Base-by-base conservation (phyloP, 1,140 invertebrate species). In the Paraescarpia echinospica region DNA sequence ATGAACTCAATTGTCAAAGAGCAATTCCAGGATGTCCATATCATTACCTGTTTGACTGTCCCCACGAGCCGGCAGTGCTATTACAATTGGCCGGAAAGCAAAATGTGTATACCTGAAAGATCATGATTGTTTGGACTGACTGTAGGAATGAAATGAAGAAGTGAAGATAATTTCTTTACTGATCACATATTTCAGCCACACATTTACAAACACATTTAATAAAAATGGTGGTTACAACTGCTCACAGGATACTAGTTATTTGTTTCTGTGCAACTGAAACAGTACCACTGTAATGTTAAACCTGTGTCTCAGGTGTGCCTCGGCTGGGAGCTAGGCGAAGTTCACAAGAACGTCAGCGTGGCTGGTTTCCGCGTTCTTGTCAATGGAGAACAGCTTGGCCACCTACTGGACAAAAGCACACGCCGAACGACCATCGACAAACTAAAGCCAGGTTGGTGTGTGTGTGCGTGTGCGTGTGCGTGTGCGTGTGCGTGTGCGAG, bases 371-470 rank as follows among this genome's bases (percentile, higher is more conserved):
- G 90, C 33, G 27, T 93, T n/a, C 34, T 90, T 27, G 91, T 91
- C 34, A 92, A 93, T 33, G 93, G 92, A 22, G 34, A 90, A 34
- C 93, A 91, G 34, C n/a, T 92, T 18, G 93, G 93, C 35, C 41
- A 90, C 18, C 31, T 91, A 34, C 35, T 93, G 77, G 33, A 48
- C 33, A 33, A 34, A 41, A 41, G 33, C 88, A 48, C 77, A 33
- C 31, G 34, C 8, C 91, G 92, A 89, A 90, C 89, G 33, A 92
- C 34, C n/a, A 77, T 93, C 34, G 93, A 93, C 89, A 93, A 93
- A 34, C 88, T 93, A 8, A 35, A 77, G 35, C 34, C 92, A 18
- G 92, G 92, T 90, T 2, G 4, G 59, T 77, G 59, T 77, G 59
- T 41, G 41, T 41, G 41, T 12, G 4, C 12, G 41, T 41, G 41